Conservation (phyloP, 2,888 invertebrate species). For the Sminthurinus aureus region DNA sequence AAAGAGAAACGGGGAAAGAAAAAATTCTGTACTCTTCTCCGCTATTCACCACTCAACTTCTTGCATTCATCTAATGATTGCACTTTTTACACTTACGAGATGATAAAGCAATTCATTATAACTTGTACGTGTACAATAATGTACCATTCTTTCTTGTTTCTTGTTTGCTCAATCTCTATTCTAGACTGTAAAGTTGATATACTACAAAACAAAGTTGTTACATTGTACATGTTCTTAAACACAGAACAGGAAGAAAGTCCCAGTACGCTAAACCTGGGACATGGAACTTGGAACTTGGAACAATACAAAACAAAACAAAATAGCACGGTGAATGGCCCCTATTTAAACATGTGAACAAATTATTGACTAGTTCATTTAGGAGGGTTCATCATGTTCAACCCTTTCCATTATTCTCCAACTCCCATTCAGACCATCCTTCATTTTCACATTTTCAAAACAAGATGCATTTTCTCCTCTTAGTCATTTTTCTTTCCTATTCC, state of each 20-base stretch:
- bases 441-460: neutral
- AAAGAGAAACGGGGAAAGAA: neutral
- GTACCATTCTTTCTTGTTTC: neutral
- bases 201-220: neutral
- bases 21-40: neutral
- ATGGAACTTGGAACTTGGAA: neutral
- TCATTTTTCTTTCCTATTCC: too few species aligned
- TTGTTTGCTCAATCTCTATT: neutral
- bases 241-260: neutral
- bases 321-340: conserved; percentile 7
- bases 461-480: too few species aligned
- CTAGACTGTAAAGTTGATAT: neutral
- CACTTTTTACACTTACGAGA: neutral
- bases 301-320: neutral
- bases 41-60: neutral
- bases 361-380: conserved; percentile 57
- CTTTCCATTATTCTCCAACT: conserved; percentile 25
- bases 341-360: conserved; percentile 53
- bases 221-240: neutral
- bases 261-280: neutral
- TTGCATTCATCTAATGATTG: neutral
- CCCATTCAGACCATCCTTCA: conserved; percentile 20
- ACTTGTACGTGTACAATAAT: neutral
- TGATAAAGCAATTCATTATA: neutral
- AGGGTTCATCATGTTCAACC: conserved; percentile 41